Percentiles rank a stretch among this genome's conserved stretches.
These are phyloP conservation scores for Xenopus petersii DNA, from an alignment of 2,797 vertebrate species.

Conservation along the genomic window DNA sequence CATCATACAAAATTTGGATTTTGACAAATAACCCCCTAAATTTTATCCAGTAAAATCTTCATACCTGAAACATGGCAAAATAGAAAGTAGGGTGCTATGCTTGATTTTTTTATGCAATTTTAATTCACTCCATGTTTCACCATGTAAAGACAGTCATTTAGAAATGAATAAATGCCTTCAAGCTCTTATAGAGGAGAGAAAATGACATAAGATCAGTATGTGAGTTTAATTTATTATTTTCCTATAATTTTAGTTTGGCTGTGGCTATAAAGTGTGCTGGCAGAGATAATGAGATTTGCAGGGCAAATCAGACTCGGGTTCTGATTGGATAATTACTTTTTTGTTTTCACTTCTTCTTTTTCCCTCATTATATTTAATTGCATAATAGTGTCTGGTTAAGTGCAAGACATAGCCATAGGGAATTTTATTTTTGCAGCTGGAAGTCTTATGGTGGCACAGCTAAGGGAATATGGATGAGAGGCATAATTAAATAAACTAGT, in stretches of 20 bases:
- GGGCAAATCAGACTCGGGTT: constrained; percentile 20
- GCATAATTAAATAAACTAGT: constrained; percentile 33
- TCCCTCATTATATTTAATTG: constrained; percentile 45
- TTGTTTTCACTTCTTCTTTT: constrained; percentile 31
- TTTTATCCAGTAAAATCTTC: too few relatives aligned
- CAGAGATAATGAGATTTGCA: constrained; percentile 34
- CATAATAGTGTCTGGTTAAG: constrained; percentile 43
- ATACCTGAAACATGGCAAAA: too few relatives aligned
- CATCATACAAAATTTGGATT: too few relatives aligned
- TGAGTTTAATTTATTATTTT: constrained; percentile 21
- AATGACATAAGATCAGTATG: not conserved
- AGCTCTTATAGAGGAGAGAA: not conserved
- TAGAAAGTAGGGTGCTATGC: too few relatives aligned
- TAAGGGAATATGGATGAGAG: constrained; percentile 8
- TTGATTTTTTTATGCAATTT: too few relatives aligned
- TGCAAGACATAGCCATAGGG: constrained; percentile 24
- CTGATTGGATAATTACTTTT: constrained; percentile 46
- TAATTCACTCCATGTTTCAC: too few relatives aligned
- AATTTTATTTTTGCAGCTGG: constrained; percentile 42
- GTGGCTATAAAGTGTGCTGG: constrained; percentile 15
- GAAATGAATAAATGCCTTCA: too few relatives aligned
- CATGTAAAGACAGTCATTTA: too few relatives aligned
- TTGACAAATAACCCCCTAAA: too few relatives aligned
- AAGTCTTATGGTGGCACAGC: constrained; percentile 30
- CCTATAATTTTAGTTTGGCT: constrained; percentile 15